Base-by-base conservation (phyloP, 2,797 vertebrate genomes). In the Lophius americanus region DNA sequence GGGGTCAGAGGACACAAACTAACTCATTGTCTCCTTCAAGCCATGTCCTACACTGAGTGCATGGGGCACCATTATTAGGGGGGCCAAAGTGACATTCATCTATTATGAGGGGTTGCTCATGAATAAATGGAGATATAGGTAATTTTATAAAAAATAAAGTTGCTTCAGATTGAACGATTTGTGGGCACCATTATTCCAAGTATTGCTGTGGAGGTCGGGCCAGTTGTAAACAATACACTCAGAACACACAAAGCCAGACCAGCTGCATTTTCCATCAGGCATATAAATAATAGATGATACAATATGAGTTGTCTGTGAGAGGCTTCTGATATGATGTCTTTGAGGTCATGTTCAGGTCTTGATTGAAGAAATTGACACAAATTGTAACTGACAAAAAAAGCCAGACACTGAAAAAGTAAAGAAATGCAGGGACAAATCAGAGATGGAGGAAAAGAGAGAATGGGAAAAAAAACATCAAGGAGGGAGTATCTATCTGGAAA, bases 251-350 rank as follows among this genome's bases (percentile, higher is more conserved):
- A 86, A 80, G 77, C 70, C 80, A 79, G 81, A 85, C 74, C 89
- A 90, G 92, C 87, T 90, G 91, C 89, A 85, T 86, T 87, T 87
- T 91, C 86, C 85, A 85, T 89, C 81, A 84, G 75, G 50, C 80
- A 51, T 76, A 84, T 94, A 89, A 93, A 94, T 94, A 93, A 93
- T 93, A 88, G 75, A 92, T 92, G 82, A 91, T 70, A 89, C 87
- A 90, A 91, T 91, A 91, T 71, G 89, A 87, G 82, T 79, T 70
- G 88, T 91, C 90, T 88, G 83, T 74, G 85, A 88, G 79, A 85
- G 68, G 59, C 71, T 78, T 79, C 81, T 86, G 83, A 87, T 84
- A 88, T 74, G 60, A 80, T 75, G 83, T 86, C 78, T 75, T 60
- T 68, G 70, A 85, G 85, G 78, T 63, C 56, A 39, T 51, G 65